Percentiles rank a stretch among this genome's conserved stretches.
These are phyloP conservation scores for Macrostomum lignano DNA, from an alignment of 1,140 invertebrate genomes.

Conservation along the genomic window DNA sequence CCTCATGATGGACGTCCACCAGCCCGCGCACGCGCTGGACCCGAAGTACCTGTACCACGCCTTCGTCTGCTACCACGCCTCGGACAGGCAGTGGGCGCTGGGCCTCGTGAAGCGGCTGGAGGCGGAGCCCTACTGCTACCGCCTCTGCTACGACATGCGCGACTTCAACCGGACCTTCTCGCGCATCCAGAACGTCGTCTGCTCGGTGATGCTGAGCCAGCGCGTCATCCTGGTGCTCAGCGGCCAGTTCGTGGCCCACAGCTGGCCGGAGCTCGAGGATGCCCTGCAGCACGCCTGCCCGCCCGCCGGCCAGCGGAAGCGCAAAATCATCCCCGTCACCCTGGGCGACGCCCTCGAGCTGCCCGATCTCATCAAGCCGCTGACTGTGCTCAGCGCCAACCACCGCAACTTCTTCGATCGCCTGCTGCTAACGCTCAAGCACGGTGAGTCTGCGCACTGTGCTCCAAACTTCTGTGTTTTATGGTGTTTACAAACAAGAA, in stretches of 20 bases:
- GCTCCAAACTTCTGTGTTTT: too few species aligned
- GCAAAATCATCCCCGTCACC: conserved; percentile 14
- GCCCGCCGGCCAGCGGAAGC: conserved; percentile 12
- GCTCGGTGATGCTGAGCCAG: conserved; percentile 18
- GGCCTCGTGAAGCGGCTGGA: conserved; percentile 12
- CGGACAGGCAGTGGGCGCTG: conserved; percentile 13
- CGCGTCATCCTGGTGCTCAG: conserved; percentile 14
- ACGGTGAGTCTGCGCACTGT: too few species aligned
- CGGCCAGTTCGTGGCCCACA: conserved; percentile 11
- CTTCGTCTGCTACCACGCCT: conserved; percentile 15
- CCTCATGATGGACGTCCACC: conserved; percentile 7
- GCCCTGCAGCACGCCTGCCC: conserved; percentile 13
- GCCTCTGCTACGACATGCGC: conserved; percentile 10
- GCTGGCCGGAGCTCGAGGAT: conserved; percentile 15
- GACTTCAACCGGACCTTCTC: conserved; percentile 9
- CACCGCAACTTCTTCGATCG: conserved; percentile 15
- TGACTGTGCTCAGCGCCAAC: conserved; percentile 11
- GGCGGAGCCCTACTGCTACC: conserved; percentile 13
- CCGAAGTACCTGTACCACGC: conserved; percentile 16
- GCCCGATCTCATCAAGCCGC: conserved; percentile 13
- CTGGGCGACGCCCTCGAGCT: conserved; percentile 13
- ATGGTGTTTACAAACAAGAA: too few species aligned
- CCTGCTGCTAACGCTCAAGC: too few species aligned
- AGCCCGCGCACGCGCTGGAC: conserved; percentile 13
- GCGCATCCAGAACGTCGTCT: conserved; percentile 12